These are phyloP conservation scores for Drosophila rellima DNA, from an alignment of 2,888 invertebrate species.

Conservation along the genomic window DNA sequence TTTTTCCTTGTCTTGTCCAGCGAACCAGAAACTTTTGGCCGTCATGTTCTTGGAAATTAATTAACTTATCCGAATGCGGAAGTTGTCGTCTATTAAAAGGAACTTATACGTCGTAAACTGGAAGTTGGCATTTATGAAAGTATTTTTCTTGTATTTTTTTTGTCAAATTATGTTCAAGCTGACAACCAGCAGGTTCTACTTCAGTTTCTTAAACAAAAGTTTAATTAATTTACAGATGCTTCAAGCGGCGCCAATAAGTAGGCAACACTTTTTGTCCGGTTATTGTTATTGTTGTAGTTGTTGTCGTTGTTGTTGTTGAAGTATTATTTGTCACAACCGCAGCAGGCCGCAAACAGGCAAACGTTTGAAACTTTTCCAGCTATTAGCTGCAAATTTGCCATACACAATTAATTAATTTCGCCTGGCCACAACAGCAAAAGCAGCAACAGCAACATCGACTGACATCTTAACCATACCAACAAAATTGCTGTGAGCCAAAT, in stretches of 20 bases:
- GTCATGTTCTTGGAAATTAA: constrained; percentile 68
- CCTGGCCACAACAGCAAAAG: constrained; percentile 35
- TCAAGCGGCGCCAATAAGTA: constrained; percentile 37
- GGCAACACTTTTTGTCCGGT: constrained; percentile 36
- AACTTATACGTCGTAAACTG: constrained; percentile 36
- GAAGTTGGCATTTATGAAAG: constrained; percentile 36
- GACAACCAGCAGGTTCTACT: constrained; percentile 15
- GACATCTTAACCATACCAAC: constrained; percentile 55
- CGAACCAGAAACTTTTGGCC: constrained; percentile 49
- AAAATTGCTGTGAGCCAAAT: constrained; percentile 43
- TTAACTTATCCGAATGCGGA: constrained; percentile 68
- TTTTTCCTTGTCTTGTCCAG: constrained; percentile 40
- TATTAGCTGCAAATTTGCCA: constrained; percentile 79
- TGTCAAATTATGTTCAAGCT: constrained; percentile 12
- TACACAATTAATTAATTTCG: constrained; percentile 79
- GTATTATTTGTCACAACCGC: constrained; percentile 64
- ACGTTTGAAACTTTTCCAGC: constrained; percentile 66
- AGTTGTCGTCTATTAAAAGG: constrained; percentile 63
- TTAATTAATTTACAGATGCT: constrained; percentile 61
- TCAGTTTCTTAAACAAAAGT: constrained; percentile 45
- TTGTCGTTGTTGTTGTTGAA: constrained; percentile 4
- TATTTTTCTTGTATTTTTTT: constrained; percentile 11
- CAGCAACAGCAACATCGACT: constrained; percentile 25
- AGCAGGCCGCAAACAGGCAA: constrained; percentile 53
- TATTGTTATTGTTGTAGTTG: constrained; percentile 6